phyloP scores from a whole-genome alignment of 2,113 vertebrate genomes.

The Chitala chitala region DNA sequence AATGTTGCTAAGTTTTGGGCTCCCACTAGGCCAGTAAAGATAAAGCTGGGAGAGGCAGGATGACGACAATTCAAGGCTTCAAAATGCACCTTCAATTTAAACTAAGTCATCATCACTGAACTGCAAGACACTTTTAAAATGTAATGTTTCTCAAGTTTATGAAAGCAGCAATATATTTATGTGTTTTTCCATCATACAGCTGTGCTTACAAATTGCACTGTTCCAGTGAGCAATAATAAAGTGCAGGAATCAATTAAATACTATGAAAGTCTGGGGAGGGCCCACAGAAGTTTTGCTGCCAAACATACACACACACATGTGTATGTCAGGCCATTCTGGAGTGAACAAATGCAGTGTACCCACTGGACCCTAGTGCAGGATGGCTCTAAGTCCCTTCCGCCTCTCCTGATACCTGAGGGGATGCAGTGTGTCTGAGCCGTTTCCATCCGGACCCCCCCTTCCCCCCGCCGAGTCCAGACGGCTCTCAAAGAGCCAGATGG shows the following conservation, averaged over 20 bases:
- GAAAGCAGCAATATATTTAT: background rate
- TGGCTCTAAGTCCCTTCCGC: background rate
- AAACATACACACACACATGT: too few species aligned
- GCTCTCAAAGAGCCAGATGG: background rate
- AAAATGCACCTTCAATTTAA: background rate
- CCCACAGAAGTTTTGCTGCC: too few species aligned
- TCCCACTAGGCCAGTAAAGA: background rate
- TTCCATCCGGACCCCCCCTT: background rate
- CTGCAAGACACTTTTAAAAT: too few species aligned
- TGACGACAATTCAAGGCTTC: background rate
- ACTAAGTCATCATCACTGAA: background rate
- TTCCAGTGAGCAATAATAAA: background rate
- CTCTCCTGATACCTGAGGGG: background rate
- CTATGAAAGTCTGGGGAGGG: background rate
- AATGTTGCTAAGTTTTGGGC: background rate
- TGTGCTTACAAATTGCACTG: background rate
- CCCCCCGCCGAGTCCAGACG: too few species aligned
- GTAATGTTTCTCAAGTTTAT: slow-evolving; percentile 4
- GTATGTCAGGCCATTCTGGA: background rate
- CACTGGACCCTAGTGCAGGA: background rate
- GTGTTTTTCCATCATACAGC: background rate
- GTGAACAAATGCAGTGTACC: background rate
- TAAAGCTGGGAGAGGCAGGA: background rate
- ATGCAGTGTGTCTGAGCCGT: background rate
- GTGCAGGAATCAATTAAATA: background rate